Percentiles rank a stretch among this genome's conserved stretches.
Conservation (phyloP, 2,797 vertebrate species). For the Enteromius fasciolatus region DNA sequence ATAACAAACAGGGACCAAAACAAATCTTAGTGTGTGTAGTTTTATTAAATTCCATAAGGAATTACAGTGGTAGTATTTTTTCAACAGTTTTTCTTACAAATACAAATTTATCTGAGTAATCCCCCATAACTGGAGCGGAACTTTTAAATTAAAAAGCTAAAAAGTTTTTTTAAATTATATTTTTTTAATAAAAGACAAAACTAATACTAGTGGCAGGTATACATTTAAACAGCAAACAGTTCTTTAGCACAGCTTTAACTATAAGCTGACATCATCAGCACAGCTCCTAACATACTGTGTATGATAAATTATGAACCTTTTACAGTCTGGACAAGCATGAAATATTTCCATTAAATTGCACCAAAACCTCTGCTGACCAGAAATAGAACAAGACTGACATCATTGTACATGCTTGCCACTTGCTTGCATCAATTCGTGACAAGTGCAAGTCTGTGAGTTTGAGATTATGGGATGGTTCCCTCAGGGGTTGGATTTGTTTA, state of each 20-base stretch:
- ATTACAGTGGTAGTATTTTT: slow-evolving; percentile 80
- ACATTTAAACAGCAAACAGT: slow-evolving; percentile 32
- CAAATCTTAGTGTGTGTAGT: slow-evolving; percentile 75
- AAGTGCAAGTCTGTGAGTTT: not conserved
- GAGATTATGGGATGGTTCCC: not conserved
- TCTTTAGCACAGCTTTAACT: slow-evolving; percentile 17
- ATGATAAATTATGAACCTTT: slow-evolving; percentile 12
- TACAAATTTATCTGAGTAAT: slow-evolving; percentile 60
- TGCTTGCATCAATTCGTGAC: not conserved
- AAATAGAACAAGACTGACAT: slow-evolving; percentile 27
- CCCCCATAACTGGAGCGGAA: slow-evolving; percentile 66
- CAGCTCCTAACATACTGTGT: slow-evolving; percentile 1
- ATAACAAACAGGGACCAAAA: slow-evolving; percentile 19
- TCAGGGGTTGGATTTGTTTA: slow-evolving; percentile 5
- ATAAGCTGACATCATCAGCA: slow-evolving; percentile 7
- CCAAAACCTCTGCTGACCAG: slow-evolving; percentile 1
- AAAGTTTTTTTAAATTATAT: slow-evolving; percentile 36
- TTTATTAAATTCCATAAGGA: slow-evolving; percentile 81
- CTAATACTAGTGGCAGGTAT: slow-evolving; percentile 45
- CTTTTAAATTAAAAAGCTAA: slow-evolving; percentile 63
- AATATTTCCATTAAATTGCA: slow-evolving; percentile 14
- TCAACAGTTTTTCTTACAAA: slow-evolving; percentile 51
- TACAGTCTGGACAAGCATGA: slow-evolving; percentile 16
- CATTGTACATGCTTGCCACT: slow-evolving; percentile 7
- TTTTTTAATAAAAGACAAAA: not conserved